Evolutionary conservation across 2,797 vertebrate genomes (phyloP).

Genomic region (Gouania willdenowi): DNA sequence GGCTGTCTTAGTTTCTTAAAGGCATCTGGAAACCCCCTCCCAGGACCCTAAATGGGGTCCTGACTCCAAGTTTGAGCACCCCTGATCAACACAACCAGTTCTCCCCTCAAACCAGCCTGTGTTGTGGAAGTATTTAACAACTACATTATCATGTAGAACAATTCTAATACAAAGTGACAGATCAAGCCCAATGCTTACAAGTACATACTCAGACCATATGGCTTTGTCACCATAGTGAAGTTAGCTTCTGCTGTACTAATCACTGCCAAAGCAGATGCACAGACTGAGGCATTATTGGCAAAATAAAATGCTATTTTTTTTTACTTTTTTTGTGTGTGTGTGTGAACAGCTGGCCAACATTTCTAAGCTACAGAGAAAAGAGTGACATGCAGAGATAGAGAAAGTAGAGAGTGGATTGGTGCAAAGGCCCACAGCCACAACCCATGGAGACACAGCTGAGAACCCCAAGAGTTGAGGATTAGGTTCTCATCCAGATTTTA

Average conservation of each 20-base stretch:
- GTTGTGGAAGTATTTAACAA: constrained; percentile 16
- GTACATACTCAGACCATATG: constrained; percentile 57
- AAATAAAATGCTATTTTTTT: constrained; percentile 47
- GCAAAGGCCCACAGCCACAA: constrained; percentile 48
- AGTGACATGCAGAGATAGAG: neutral
- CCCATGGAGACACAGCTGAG: constrained; percentile 25
- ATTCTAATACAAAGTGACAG: constrained; percentile 40
- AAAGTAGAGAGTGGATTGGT: constrained; percentile 23
- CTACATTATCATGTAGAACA: constrained; percentile 31
- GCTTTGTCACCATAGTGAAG: constrained; percentile 48
- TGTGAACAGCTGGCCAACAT: constrained; percentile 59
- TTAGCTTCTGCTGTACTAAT: constrained; percentile 55
- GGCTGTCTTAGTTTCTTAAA: too few relatives aligned
- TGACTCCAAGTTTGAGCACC: too few relatives aligned
- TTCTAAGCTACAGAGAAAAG: constrained; percentile 2
- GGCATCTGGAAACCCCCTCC: too few relatives aligned
- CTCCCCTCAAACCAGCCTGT: too few relatives aligned
- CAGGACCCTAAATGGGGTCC: too few relatives aligned
- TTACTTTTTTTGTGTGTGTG: constrained; percentile 27
- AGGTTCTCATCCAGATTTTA: constrained; percentile 60
- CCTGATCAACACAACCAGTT: too few relatives aligned
- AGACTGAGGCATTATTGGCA: constrained; percentile 52
- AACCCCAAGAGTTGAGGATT: constrained; percentile 59
- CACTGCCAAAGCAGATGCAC: constrained; percentile 58
- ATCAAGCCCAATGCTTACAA: constrained; percentile 38